These are phyloP conservation scores for Neoascia interrupta DNA, from an alignment of 2,888 invertebrate species.

Conservation along the genomic window DNA sequence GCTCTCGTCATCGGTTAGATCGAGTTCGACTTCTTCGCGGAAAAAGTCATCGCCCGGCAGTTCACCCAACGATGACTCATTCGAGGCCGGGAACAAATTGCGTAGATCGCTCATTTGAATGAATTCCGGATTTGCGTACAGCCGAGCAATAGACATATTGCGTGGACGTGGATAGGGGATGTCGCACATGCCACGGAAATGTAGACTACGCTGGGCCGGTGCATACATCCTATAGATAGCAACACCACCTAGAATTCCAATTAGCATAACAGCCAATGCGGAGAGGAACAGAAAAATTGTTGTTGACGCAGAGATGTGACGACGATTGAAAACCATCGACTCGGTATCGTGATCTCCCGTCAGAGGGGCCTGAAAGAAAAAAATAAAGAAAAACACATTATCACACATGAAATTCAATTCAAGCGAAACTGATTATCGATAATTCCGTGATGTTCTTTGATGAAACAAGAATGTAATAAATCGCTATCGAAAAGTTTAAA, in stretches of 20 bases:
- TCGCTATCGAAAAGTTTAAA: slow-evolving; percentile 5
- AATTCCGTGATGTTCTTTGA: no score
- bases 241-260: slow-evolving; percentile 86
- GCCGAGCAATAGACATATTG: slow-evolving; percentile 74
- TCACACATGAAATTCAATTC: no score
- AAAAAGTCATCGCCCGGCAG: slow-evolving; percentile 81
- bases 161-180: slow-evolving; percentile 77
- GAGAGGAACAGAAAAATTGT: slow-evolving; percentile 86
- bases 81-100: slow-evolving; percentile 72
- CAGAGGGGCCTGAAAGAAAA: slow-evolving; percentile 75
- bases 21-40: slow-evolving; percentile 91
- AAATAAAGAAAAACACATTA: no score
- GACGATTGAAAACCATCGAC: slow-evolving; percentile 78
- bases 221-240: slow-evolving; percentile 88
- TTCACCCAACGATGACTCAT: slow-evolving; percentile 52
- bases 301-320: slow-evolving; percentile 82
- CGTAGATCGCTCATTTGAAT: slow-evolving; percentile 75
- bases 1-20: slow-evolving; percentile 83
- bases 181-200: slow-evolving; percentile 78
- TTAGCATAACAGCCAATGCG: slow-evolving; percentile 85
- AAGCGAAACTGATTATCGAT: no score
- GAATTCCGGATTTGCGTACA: slow-evolving; percentile 75
- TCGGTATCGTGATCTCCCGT: slow-evolving; percentile 80
- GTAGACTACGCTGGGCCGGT: slow-evolving; percentile 81
- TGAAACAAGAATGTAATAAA: no score